Percentiles rank a stretch among this genome's conserved stretches.
phyloP scores from a whole-genome alignment of 92 coral and sea anemone species.

The Micromussa lordhowensis region DNA sequence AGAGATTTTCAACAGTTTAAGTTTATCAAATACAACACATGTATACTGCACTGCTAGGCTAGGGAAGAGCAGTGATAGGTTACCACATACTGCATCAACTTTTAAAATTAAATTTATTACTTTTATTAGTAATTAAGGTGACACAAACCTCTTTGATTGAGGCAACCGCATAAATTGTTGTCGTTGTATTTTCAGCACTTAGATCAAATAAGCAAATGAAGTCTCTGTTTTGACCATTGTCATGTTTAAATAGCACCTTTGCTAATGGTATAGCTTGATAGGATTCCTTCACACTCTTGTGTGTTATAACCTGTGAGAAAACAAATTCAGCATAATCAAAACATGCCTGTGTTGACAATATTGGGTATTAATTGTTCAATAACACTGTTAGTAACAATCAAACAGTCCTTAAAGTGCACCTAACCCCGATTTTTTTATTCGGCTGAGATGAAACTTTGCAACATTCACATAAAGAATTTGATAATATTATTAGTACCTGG shows the following conservation, averaged over 20 bases:
- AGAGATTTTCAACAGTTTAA: neutral
- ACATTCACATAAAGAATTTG: no score
- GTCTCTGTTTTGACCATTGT: slow-evolving; percentile 44
- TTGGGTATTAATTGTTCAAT: no score
- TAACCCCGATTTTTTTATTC: no score
- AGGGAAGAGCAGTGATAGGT: neutral
- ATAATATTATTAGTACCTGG: no score
- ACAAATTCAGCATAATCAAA: neutral
- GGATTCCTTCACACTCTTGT: slow-evolving; percentile 52
- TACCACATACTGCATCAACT: neutral
- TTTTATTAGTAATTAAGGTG: neutral
- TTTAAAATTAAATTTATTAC: neutral
- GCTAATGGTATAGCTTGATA: slow-evolving; percentile 43
- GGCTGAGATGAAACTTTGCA: no score
- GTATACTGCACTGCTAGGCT: neutral
- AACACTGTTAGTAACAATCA: no score
- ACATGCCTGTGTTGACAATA: no score
- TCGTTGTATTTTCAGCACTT: slow-evolving; percentile 24
- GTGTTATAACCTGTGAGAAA: slow-evolving; percentile 31
- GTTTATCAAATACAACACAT: neutral
- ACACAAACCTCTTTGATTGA: slow-evolving; percentile 37
- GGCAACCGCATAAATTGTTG: slow-evolving; percentile 30
- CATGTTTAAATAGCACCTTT: slow-evolving; percentile 51
- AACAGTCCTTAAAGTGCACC: no score
- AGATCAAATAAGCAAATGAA: slow-evolving; percentile 55